Conservation (phyloP, 2,888 invertebrate species). For the Dioctria rufipes region DNA sequence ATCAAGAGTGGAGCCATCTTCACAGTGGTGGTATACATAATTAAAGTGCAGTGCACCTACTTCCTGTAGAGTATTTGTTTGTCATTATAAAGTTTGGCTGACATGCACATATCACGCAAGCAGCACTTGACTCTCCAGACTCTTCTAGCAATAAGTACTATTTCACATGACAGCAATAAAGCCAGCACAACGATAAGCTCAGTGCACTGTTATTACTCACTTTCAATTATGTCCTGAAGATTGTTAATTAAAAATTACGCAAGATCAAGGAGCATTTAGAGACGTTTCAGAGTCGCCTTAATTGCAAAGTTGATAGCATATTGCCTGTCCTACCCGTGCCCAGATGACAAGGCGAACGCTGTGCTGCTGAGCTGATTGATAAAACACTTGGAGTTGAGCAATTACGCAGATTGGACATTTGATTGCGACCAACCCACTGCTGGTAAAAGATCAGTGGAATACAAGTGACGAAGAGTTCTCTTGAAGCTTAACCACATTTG, state of each 20-base stretch:
- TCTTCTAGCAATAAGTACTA: neutral
- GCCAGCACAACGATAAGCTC: conserved; percentile 2
- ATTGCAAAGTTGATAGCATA: neutral
- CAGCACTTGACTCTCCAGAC: conserved; percentile 10
- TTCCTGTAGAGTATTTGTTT: neutral
- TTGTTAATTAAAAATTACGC: conserved; percentile 53
- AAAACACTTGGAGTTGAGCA: conserved; percentile 32
- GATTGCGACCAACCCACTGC: conserved; percentile 23
- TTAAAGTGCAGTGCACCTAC: conserved; percentile 22
- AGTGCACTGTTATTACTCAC: conserved; percentile 33
- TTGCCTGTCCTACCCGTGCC: conserved; percentile 17
- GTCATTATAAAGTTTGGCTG: neutral
- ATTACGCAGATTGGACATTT: conserved; percentile 52
- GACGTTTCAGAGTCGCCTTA: conserved; percentile 18
- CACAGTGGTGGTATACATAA: neutral
- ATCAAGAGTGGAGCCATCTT: neutral
- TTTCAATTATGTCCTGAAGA: conserved; percentile 46
- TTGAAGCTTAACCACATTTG: conserved; percentile 25
- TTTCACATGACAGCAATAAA: too few relatives aligned
- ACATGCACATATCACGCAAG: neutral
- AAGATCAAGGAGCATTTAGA: conserved; percentile 41
- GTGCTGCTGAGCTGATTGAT: conserved; percentile 12
- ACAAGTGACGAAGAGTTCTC: neutral
- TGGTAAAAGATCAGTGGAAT: neutral
- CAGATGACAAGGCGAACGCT: conserved; percentile 4